phyloP scores from a whole-genome alignment of 2,888 invertebrate species.

The Eretmocerus hayati region DNA sequence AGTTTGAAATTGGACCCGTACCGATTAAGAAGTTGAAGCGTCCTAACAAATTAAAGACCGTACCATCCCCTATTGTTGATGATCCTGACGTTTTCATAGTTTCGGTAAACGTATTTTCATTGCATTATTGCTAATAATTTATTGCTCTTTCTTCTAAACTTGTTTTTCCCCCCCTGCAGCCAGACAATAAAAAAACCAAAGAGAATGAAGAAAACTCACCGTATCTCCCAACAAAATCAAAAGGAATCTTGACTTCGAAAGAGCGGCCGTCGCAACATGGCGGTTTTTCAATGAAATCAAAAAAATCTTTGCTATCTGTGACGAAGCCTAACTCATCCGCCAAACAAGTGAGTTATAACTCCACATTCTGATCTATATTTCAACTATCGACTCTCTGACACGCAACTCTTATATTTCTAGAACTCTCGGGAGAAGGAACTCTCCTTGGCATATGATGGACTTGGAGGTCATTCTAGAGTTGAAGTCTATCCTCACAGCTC shows the following conservation, averaged over 20 bases:
- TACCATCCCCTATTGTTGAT: neutral
- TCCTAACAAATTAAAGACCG: conserved; percentile 1
- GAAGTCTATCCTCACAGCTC: conserved; percentile 17
- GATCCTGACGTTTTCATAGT: conserved; percentile 8
- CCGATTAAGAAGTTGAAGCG: conserved; percentile 7
- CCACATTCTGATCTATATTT: too few species aligned
- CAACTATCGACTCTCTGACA: too few species aligned
- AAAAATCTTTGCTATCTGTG: conserved; percentile 2
- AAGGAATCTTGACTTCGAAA: conserved; percentile 18
- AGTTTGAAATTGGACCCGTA: neutral
- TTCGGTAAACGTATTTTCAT: conserved; percentile 3
- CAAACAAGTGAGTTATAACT: too few species aligned
- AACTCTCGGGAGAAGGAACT: neutral
- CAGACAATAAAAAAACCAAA: conserved; percentile 11
- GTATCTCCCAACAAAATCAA: conserved; percentile 25
- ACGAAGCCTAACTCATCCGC: conserved; percentile 7
- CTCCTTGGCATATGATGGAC: conserved; percentile 24
- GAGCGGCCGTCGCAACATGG: conserved; percentile 5
- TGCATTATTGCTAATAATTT: too few species aligned
- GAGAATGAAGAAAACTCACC: conserved; percentile 27
- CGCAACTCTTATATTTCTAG: too few species aligned
- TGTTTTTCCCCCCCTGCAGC: conserved; percentile 15
- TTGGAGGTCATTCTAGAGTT: conserved; percentile 27
- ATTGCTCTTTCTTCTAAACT: too few species aligned
- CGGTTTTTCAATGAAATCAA: neutral